These are phyloP conservation scores for Indicator maculatus DNA, from an alignment of 2,113 vertebrate genomes.

Conservation along the genomic window DNA sequence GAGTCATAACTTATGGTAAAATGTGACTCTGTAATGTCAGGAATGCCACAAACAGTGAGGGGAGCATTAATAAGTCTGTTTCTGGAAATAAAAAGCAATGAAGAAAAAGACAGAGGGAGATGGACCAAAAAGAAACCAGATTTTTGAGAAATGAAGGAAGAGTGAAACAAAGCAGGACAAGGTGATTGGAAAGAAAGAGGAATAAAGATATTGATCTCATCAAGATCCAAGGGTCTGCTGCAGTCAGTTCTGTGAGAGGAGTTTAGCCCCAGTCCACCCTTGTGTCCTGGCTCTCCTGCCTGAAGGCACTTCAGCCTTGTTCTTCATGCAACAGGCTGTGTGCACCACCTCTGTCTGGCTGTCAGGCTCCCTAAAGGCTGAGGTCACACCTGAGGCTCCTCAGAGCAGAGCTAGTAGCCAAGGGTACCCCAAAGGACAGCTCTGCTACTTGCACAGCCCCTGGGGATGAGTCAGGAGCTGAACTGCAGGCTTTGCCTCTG, in stretches of 20 bases:
- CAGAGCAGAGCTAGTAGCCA: not conserved
- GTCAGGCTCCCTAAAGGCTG: accelerated
- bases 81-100: not conserved
- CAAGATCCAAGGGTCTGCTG: not conserved
- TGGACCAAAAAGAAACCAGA: not conserved
- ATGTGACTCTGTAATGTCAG: constrained; percentile 25
- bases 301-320: not conserved
- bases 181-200: not conserved
- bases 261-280: not conserved
- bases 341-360: not conserved
- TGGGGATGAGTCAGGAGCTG: not conserved
- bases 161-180: not conserved
- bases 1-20: constrained; percentile 23
- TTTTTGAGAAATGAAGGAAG: not conserved
- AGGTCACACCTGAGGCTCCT: not conserved
- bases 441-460: not conserved
- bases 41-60: constrained; percentile 26
- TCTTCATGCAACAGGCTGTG: not conserved
- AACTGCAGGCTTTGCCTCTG: not conserved
- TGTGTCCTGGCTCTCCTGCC: not conserved
- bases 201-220: not conserved
- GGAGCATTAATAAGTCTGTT: not conserved
- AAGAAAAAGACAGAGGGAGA: not conserved
- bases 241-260: not conserved
- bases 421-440: not conserved